These are phyloP conservation scores for Tortrix viridana DNA, from an alignment of 2,888 invertebrate species.

Conservation along the genomic window DNA sequence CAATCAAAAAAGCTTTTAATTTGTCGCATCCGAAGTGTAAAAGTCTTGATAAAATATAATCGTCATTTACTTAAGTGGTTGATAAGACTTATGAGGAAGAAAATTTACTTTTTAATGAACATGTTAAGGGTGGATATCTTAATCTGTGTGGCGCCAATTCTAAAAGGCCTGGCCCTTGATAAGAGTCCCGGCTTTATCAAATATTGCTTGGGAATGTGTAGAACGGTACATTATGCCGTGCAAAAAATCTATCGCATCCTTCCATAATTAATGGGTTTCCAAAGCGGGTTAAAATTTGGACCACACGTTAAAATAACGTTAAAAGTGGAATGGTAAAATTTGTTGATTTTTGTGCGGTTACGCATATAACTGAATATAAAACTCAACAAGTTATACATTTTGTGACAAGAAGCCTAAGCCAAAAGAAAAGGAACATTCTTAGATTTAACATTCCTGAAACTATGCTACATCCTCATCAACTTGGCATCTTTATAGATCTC, in stretches of 20 bases:
- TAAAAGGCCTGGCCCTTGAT: slow-evolving; percentile 75
- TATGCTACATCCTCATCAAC: too few species aligned
- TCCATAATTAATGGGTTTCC: slow-evolving; percentile 63
- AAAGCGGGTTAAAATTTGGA: slow-evolving; percentile 56
- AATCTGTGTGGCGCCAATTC: slow-evolving; percentile 81
- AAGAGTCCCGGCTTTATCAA: slow-evolving; percentile 74
- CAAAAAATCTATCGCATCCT: slow-evolving; percentile 69
- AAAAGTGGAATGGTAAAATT: not conserved
- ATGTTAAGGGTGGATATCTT: slow-evolving; percentile 79
- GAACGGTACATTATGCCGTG: slow-evolving; percentile 62
- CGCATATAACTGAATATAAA: too few species aligned
- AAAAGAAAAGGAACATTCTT: too few species aligned
- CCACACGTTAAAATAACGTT: slow-evolving; percentile 55
- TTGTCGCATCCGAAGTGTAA: slow-evolving; percentile 74
- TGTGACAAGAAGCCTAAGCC: too few species aligned
- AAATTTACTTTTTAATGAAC: slow-evolving; percentile 81
- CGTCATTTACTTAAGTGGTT: slow-evolving; percentile 60
- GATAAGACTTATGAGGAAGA: slow-evolving; percentile 69
- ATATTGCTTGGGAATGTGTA: slow-evolving; percentile 62
- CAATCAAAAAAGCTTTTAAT: slow-evolving; percentile 49
- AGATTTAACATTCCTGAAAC: too few species aligned
- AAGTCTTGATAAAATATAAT: slow-evolving; percentile 69
- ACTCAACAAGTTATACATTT: too few species aligned
- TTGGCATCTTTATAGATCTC: too few species aligned
- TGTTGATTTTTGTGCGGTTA: slow-evolving; percentile 4